phyloP scores from a whole-genome alignment of 35 echinoderm and acorn worm species.

The Heliocidaris erythrogramma region DNA sequence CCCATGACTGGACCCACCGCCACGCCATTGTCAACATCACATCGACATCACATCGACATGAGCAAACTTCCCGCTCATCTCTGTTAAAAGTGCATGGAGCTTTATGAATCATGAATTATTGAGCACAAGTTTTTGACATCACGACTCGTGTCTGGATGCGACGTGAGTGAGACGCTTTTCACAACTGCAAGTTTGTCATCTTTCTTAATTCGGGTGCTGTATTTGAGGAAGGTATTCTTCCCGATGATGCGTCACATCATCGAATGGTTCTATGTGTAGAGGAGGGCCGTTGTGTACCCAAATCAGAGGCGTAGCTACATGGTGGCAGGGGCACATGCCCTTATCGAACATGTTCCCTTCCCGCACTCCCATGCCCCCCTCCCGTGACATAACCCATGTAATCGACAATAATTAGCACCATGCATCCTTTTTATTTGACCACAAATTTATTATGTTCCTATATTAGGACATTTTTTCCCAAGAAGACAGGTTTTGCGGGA shows the following conservation, averaged over 20 bases:
- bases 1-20: background rate
- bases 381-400: no score
- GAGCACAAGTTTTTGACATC: background rate
- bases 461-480: background rate
- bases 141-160: background rate
- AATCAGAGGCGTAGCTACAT: no score
- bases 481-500: background rate
- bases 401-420: no score
- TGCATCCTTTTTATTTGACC: background rate
- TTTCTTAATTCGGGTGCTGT: background rate
- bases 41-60: background rate
- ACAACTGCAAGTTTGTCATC: constrained; percentile 9
- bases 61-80: background rate
- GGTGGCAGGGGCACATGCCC: no score
- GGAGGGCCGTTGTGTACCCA: no score
- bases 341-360: no score
- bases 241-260: background rate
- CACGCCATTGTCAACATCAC: background rate
- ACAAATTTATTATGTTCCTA: no score
- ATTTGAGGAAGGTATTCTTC: background rate
- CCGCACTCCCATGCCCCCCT: no score
- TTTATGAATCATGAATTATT: background rate
- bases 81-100: background rate
- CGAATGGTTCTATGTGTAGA: background rate
- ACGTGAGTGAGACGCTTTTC: background rate